Conservation (phyloP, 2,888 invertebrate species). For the Tortrix viridana region DNA sequence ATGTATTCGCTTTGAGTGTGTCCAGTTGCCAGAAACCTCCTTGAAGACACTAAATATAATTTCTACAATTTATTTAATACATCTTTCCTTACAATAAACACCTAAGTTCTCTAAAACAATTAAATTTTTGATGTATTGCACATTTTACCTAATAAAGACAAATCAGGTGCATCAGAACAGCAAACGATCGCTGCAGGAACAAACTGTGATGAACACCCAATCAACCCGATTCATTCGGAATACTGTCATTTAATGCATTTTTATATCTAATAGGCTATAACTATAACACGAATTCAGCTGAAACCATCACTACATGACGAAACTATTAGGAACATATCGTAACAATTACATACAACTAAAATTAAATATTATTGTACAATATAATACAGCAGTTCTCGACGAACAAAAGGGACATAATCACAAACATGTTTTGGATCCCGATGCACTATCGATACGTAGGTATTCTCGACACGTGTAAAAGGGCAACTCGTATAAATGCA, state of each 20-base stretch:
- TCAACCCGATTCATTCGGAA: constrained; percentile 46
- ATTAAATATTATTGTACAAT: constrained; percentile 75
- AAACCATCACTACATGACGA: constrained; percentile 69
- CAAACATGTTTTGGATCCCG: constrained; percentile 28
- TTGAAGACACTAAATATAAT: constrained; percentile 67
- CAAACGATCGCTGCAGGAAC: constrained; percentile 40
- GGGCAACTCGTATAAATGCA: constrained; percentile 37
- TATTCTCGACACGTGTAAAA: constrained; percentile 37
- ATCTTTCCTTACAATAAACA: constrained; percentile 60
- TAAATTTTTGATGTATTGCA: constrained; percentile 75
- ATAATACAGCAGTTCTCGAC: constrained; percentile 52
- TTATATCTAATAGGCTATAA: constrained; percentile 51
- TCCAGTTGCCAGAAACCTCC: constrained; percentile 57
- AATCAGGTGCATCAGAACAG: constrained; percentile 46
- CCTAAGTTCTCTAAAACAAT: constrained; percentile 62
- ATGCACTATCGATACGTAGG: constrained; percentile 26
- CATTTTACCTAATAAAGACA: constrained; percentile 57
- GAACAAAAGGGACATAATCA: constrained; percentile 25
- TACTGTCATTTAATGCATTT: constrained; percentile 49
- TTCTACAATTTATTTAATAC: constrained; percentile 64
- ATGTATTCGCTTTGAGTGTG: constrained; percentile 53
- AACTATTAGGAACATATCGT: constrained; percentile 80
- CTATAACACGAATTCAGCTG: constrained; percentile 61
- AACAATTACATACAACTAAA: constrained; percentile 76
- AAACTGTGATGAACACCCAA: constrained; percentile 44